Conservation (phyloP, 2,888 invertebrate species). For the Alitta virens region DNA sequence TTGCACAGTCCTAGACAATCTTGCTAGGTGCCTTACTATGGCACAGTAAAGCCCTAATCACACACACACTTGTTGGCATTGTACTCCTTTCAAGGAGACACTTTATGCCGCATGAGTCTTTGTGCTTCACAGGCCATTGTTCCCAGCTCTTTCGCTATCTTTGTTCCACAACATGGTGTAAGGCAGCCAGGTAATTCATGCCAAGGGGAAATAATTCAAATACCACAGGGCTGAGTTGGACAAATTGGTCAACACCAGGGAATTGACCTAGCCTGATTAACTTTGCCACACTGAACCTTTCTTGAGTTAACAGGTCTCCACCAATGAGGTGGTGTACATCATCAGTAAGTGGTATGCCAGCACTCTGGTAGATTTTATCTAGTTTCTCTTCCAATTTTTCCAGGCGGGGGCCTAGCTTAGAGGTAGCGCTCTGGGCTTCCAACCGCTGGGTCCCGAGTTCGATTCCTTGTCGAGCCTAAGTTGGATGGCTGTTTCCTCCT, state of each 20-base stretch:
- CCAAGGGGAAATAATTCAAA: conserved; percentile 2
- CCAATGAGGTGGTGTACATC: neutral
- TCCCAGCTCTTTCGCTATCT: neutral
- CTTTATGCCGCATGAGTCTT: no score
- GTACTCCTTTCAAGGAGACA: no score
- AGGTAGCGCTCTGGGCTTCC: no score
- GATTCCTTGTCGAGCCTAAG: no score
- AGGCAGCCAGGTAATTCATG: neutral
- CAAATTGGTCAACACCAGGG: neutral
- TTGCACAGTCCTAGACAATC: no score
- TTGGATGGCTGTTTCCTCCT: no score
- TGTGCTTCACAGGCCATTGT: neutral
- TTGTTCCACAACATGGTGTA: neutral
- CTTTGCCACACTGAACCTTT: neutral
- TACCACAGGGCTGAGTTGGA: neutral
- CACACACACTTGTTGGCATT: no score
- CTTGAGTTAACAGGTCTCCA: neutral
- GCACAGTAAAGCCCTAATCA: no score
- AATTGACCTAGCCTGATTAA: neutral
- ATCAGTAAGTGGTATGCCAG: neutral
- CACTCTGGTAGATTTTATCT: neutral
- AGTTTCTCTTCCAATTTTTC: neutral
- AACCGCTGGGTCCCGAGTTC: no score
- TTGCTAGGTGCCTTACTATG: no score
- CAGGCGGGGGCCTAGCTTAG: no score